These are phyloP conservation scores for Anarsia innoxiella DNA, from an alignment of 2,888 invertebrate genomes.

Conservation along the genomic window DNA sequence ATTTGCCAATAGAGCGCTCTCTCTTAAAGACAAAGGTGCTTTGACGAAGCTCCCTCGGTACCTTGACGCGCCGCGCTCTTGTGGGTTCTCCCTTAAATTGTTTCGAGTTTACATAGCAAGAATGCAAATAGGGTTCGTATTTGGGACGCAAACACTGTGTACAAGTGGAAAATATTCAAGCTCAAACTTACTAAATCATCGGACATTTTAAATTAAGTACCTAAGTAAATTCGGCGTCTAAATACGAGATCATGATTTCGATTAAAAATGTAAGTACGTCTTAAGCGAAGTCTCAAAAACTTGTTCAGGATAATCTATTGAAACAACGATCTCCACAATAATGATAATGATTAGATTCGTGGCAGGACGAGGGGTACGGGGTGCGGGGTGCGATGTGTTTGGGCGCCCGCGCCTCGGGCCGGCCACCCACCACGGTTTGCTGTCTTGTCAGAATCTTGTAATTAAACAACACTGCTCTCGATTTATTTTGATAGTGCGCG, in stretches of 20 bases:
- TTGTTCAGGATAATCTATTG: conserved; percentile 36
- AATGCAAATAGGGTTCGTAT: conserved; percentile 16
- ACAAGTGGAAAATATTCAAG: no score
- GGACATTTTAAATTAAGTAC: no score
- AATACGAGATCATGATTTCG: no score
- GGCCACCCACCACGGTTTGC: conserved; percentile 50
- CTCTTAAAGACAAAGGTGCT: conserved; percentile 45
- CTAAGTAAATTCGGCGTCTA: no score
- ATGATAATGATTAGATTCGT: conserved; percentile 49
- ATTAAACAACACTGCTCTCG: conserved; percentile 46
- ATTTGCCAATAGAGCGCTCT: conserved; percentile 49
- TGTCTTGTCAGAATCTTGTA: conserved; percentile 39
- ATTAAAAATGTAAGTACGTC: no score
- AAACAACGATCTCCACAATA: conserved; percentile 36
- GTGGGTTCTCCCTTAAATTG: conserved; percentile 27
- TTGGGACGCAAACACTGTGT: conserved; percentile 5
- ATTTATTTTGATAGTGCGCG: conserved; percentile 48
- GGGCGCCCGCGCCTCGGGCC: conserved; percentile 33
- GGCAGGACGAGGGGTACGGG: conserved; percentile 16
- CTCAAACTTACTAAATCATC: no score
- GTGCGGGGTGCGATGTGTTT: conserved; percentile 27
- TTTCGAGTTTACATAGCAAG: conserved; percentile 23
- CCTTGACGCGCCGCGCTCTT: conserved; percentile 25
- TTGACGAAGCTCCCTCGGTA: conserved; percentile 36
- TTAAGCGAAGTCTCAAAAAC: conserved; percentile 21